Evolutionary conservation across 2,113 vertebrate species (phyloP).

Genomic region (Phrynosoma blainvillii): DNA sequence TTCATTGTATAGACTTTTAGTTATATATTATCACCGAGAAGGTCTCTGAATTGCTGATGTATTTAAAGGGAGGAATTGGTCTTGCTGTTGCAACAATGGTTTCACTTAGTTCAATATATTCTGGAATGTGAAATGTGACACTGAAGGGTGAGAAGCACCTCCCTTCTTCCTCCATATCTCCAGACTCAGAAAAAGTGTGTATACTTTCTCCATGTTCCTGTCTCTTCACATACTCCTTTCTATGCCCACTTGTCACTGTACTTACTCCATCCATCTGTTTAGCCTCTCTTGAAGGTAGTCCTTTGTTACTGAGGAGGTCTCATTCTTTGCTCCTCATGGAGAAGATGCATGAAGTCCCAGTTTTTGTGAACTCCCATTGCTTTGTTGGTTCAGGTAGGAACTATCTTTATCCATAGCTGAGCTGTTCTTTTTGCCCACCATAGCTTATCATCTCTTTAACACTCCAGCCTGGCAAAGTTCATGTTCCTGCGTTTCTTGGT

Average conservation of each 20-base stretch:
- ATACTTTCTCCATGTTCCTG: too few species aligned
- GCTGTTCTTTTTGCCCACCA: neutral
- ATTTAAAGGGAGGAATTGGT: neutral
- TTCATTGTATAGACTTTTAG: neutral
- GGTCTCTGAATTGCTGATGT: neutral
- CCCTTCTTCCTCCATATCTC: neutral
- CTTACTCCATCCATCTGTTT: neutral
- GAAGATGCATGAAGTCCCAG: neutral
- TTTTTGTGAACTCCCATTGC: neutral
- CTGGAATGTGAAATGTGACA: neutral
- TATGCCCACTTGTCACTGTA: neutral
- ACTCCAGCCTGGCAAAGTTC: neutral
- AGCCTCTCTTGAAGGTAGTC: neutral
- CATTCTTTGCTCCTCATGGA: neutral
- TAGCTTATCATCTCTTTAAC: too few species aligned
- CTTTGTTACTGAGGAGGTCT: neutral
- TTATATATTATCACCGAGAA: neutral
- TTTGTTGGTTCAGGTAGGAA: neutral
- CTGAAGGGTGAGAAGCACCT: neutral
- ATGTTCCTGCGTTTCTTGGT: neutral
- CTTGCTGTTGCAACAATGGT: neutral
- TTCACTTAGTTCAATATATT: neutral
- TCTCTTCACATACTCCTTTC: neutral
- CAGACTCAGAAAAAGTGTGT: neutral
- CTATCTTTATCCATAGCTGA: neutral